Base-by-base conservation (phyloP, 2,797 vertebrate genomes). In the Danio tinwini region DNA sequence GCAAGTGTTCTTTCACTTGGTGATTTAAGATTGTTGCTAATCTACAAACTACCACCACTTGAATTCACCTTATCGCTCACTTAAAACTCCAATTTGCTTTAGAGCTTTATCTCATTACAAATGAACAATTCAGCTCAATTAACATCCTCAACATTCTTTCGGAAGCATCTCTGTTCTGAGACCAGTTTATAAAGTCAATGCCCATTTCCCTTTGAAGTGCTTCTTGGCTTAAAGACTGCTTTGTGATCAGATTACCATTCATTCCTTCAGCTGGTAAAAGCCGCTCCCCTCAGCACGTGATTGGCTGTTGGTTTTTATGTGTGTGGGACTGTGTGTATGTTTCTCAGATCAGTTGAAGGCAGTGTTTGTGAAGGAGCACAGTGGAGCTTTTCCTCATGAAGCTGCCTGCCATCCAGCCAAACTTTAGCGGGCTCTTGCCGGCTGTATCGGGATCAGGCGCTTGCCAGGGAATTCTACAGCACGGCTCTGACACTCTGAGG, bases 241-340 rank as follows among this genome's bases (percentile, higher is more conserved):
- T 73, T 78, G 79, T 74, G 83, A 86, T 86, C 86, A 82, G 80
- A 78, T 83, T 83, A 79, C 80, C 78, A 55, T 71, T 72, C 68
- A 55, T 71, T 72, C 68, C 42, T 82, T 70, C 50, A 47, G 40
- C 49, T n/a, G 67, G 44, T 68, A 19, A 84, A 29, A 63, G 78
- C 86, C 81, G 55, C 84, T 58, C 84, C 86, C 62, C 82, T 80
- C 76, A 72, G 80, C 81, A 76, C 84, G 84, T 83, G 86, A 74
- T 86, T 86, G 85, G 85, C 81, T 85, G 79, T 45, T 82, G 70
- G 45, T 17, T 77, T 16, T 80, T 62, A 73, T 42, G 59, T 69
- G 73, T 42, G 59, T 69, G 65, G 72, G 58, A 21, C 58, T 63
- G 61, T 45, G 75, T 49, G 58, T 64, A 71, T n/a, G 16, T 62